Evolutionary conservation across 2,888 invertebrate species (phyloP), one percentile per base, ranked within the genome.

Genomic region (Drosophila emarginata): DNA sequence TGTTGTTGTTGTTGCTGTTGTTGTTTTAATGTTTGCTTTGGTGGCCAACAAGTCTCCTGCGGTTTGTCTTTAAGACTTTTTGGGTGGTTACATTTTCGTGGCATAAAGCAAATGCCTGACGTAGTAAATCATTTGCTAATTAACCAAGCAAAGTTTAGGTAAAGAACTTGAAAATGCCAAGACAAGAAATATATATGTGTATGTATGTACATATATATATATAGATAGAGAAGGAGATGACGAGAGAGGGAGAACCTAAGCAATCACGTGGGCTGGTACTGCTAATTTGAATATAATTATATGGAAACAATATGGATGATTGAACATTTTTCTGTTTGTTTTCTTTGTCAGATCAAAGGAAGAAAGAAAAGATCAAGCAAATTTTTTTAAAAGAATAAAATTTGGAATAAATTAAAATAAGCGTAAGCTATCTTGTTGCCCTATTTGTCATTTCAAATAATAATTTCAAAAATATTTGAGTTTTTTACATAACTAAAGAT

Each of bases 51-150:
- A 83, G 87, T 86, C 88, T 86, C 88, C 88, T 77, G 88, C 56
- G 80, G 83, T 74, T 86, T 77, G 76, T 64, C 75, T 67, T 66
- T 76, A 51, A 36, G 67, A n/a, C 76, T 65, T 71, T 69, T 87
- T 79, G 78, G 76, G 67, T 84, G 78, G 74, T 84, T 80, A 71
- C 68, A 69, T 63, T 18, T 59, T 6, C 65, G 71, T 66, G 69
- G 79, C 68, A 70, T 72, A 68, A 77, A 75, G 68, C 80, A 76
- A 79, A 76, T 72, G 72, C 67, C 72, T 70, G 75, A 45, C 71
- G 73, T 77, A 79, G 87, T 84, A 85, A 85, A 85, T 87, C 88
- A 85, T 82, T 85, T 80, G 76, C 88, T 85, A 87, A 87, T 85
- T 80, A 87, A 80, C 83, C 68, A 76, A 61, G 74, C n/a, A 78